Evolutionary conservation across 2,113 vertebrate genomes (phyloP).

Genomic region (Micronycteris hirsuta): DNA sequence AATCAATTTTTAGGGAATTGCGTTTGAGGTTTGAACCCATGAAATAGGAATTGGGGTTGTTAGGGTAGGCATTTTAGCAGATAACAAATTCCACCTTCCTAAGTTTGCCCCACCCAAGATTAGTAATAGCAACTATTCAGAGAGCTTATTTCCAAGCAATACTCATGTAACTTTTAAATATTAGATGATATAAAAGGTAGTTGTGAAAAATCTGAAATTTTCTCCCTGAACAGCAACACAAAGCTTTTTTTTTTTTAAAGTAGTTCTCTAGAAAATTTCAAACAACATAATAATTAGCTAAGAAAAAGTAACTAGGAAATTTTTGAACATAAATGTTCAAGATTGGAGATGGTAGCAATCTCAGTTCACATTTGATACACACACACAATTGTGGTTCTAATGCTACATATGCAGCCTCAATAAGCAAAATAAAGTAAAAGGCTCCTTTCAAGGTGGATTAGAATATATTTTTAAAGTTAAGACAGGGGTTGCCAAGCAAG

Average conservation of each 20-base stretch:
- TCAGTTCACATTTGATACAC: not conserved
- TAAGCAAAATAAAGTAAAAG: not conserved
- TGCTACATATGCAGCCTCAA: not conserved
- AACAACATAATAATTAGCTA: not conserved
- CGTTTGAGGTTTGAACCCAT: not conserved
- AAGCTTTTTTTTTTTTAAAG: not conserved
- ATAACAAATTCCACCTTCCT: slow-evolving; percentile 7
- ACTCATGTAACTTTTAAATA: not conserved
- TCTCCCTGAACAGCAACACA: not conserved
- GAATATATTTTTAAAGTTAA: not conserved
- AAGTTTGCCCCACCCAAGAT: not conserved
- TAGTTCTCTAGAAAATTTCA: slow-evolving; percentile 29
- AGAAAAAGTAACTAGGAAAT: not conserved
- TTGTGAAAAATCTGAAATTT: slow-evolving; percentile 20
- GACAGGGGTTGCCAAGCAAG: not conserved
- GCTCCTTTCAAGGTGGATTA: not conserved
- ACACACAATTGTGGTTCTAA: not conserved
- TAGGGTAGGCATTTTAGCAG: not conserved
- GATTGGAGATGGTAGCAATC: not conserved
- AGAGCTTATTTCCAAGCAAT: not conserved
- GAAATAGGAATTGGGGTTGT: not conserved
- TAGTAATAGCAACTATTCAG: not conserved
- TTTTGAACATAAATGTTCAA: not conserved
- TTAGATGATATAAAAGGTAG: not conserved
- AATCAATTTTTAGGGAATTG: not conserved